Evolutionary conservation across 2,797 vertebrate genomes (phyloP).

Genomic region (Parauchenoglanis ngamensis): DNA sequence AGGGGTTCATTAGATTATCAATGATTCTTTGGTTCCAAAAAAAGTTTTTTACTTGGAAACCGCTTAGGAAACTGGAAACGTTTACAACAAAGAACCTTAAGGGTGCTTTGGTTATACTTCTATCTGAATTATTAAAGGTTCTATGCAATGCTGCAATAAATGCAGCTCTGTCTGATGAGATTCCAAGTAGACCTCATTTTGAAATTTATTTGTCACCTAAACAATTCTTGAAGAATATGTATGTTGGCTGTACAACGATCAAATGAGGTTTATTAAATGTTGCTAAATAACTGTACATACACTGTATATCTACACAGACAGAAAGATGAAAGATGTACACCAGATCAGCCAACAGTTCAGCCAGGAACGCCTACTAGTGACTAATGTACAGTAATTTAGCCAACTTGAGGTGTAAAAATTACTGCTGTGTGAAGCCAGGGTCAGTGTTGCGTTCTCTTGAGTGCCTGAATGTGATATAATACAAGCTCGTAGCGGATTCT

Average conservation of each 20-base stretch:
- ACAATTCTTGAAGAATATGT: not conserved
- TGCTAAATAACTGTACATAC: not conserved
- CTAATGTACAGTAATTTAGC: not conserved
- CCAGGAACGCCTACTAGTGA: not conserved
- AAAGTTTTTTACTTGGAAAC: not conserved
- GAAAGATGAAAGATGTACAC: not conserved
- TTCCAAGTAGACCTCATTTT: not conserved
- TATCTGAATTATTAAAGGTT: not conserved
- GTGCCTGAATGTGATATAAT: constrained; percentile 5
- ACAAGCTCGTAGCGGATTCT: not conserved
- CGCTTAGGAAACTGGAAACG: not conserved
- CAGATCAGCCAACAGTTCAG: not conserved
- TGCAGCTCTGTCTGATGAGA: not conserved
- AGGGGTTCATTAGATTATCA: not conserved
- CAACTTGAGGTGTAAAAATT: not conserved
- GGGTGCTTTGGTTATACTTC: too few species aligned
- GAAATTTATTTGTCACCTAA: not conserved
- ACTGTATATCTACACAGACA: not conserved
- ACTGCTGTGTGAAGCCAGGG: not conserved
- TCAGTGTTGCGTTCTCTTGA: not conserved
- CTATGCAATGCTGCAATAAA: not conserved
- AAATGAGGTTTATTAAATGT: not conserved
- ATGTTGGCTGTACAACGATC: not conserved
- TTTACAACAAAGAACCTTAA: not conserved
- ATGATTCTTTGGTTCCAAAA: not conserved